These are phyloP conservation scores for Sebastiscus tertius DNA, from an alignment of 2,797 vertebrate genomes.

Conservation along the genomic window DNA sequence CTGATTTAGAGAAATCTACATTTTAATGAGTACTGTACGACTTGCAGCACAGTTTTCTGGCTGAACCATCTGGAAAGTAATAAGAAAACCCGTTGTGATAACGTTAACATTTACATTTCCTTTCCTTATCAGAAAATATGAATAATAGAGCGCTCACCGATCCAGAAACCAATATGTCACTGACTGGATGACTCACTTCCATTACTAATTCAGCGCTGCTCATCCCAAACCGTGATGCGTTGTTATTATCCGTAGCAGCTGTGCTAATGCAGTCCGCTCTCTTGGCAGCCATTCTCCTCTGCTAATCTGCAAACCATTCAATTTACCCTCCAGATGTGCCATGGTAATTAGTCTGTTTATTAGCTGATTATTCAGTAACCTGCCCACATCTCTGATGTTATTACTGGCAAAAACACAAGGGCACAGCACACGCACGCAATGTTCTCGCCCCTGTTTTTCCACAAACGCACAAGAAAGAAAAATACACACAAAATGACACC, in stretches of 20 bases:
- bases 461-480: neutral
- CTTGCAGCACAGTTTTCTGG: neutral
- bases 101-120: neutral
- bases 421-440: neutral
- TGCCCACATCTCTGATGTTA: conserved; percentile 40
- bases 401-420: conserved; percentile 23
- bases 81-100: neutral
- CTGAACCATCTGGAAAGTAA: neutral
- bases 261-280: conserved; percentile 39
- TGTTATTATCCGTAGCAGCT: conserved; percentile 56
- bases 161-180: conserved; percentile 42
- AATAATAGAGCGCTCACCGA: neutral
- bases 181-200: conserved; percentile 58
- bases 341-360: conserved; percentile 65
- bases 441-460: neutral
- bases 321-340: conserved; percentile 67
- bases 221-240: conserved; percentile 31
- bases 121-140: neutral
- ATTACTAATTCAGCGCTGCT: conserved; percentile 54
- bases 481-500: neutral
- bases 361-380: conserved; percentile 55
- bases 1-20: neutral
- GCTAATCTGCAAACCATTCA: conserved; percentile 60
- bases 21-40: neutral
- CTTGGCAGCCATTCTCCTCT: conserved; percentile 22